Base-by-base conservation (phyloP, 2,888 invertebrate genomes). In the Sarcophaga rosellei region DNA sequence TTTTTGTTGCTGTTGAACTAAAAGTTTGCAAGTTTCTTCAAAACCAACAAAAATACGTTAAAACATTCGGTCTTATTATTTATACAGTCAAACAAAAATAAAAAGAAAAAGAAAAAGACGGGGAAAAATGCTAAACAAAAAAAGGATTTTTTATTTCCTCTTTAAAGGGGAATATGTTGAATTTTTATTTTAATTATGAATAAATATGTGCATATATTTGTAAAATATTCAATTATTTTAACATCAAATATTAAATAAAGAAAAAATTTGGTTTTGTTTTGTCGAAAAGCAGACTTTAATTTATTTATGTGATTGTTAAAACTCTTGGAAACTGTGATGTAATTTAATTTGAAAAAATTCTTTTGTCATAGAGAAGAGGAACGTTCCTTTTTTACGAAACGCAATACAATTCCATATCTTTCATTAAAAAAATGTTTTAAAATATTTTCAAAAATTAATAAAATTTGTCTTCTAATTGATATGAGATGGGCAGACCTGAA, bases 121-220 rank as follows among this genome's bases (percentile, higher is more conserved):
- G 15, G 17, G 23, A 68, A 62, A 69, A 23, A 57, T 68, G 35
- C 17, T 4, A 3, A 25, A 65, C n/a, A 47, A 70, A 72, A 76
- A 84, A 76, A 59, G 75, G 70, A 59, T 79, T 75, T 78, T 20
- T 65, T 45, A n/a, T 57, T 57, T 57, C 57, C 0, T 74, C 35
- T 35, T 66, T 69, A 73, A 74, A 61, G 66, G 80, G 80, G 74
- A 84, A 81, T 78, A 77, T 78, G 84, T 75, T 81, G 84, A 68
- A 72, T 79, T 86, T 86, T 81, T 84, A 78, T 84, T 86, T 81
- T 84, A 86, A 86, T 86, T 84, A 86, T 86, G 86, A 86, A 86
- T 86, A 86, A 84, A 86, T 86, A 80, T 35, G 35, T 35, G 35
- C 77, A 84, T 53, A 53, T 53, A 15, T 81, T 75, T 84, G 57